Base-by-base conservation (phyloP, 1,140 invertebrate species). In the Campoletis sonorensis region DNA sequence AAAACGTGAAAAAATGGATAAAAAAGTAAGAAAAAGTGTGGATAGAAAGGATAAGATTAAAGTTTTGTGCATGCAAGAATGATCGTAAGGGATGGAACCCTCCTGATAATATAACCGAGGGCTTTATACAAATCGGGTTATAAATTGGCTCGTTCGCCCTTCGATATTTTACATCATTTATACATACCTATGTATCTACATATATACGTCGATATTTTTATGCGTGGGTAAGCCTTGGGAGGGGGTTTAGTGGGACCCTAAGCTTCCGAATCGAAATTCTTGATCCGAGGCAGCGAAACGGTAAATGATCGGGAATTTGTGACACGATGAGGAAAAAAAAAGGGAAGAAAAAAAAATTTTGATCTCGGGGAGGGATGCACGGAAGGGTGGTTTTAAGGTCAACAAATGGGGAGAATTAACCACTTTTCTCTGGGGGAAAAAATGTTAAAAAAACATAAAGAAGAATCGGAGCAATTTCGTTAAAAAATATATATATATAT, bases 301-400 rank as follows among this genome's bases (percentile, higher is more conserved):
- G 71, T 73, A 73, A 73, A 73, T 49, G 71, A 73, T 73, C 71
- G n/a, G n/a, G 37, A 73, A 73, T 73, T 45, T 51, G 37, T 71
- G 33, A 58, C 54, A 68, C 64, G 68, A 37, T 15, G 27, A 71
- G 21, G 37, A 71, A 18, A 40, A 71, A 58, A 71, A 18, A 40
- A 71, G 21, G 54, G 54, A 11, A 45, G 51, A n/a, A 51, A 73
- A 73, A 49, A 73, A 73, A 49, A 73, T 26, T 58, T 58, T 45
- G 40, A 45, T 58, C 54, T 58, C 21, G 54, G 10, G 54, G 54
- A n/a, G 54, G 23, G 21, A 40, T 16, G 18, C 27, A 40, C 27
- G 13, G 8, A n/a, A 37, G 33, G 68, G 30, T n/a, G 15, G 16
- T 71, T 37, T 37, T 37, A 33, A 30, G 18, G 68, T 71, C 54